Evolutionary conservation across 2,888 invertebrate genomes (phyloP).

Genomic region (Xanthia icteritia): DNA sequence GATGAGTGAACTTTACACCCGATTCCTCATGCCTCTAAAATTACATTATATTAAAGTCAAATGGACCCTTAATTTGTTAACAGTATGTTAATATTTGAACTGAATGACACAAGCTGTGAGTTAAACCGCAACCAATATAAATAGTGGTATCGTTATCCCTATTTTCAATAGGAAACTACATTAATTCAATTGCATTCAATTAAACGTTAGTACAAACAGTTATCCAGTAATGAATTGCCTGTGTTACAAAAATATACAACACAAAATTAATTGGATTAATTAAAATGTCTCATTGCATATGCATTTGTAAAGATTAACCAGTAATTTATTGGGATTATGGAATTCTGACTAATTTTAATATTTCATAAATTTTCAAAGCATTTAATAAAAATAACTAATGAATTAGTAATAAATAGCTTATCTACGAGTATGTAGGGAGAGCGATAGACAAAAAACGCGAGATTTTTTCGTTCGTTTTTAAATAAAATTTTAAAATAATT

Average conservation of each 20-base stretch:
- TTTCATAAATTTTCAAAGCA: background rate
- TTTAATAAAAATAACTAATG: background rate
- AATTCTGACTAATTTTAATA: background rate
- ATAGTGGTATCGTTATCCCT: background rate
- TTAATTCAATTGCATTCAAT: conserved; percentile 31
- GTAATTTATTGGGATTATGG: background rate
- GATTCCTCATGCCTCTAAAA: background rate
- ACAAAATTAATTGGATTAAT: conserved; percentile 13
- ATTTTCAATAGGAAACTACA: conserved; percentile 4
- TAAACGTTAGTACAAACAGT: conserved; percentile 9
- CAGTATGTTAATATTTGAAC: conserved; percentile 1
- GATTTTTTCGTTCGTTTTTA: background rate
- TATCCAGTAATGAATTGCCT: conserved; percentile 16
- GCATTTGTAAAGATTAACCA: background rate
- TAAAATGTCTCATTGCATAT: background rate
- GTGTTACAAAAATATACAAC: conserved; percentile 2
- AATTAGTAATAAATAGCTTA: background rate
- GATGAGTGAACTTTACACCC: no score
- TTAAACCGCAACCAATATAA: conserved; percentile 21
- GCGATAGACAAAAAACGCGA: background rate
- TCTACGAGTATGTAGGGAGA: no score
- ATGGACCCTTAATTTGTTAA: conserved; percentile 1
- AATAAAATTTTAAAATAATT: background rate
- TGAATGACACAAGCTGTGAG: background rate
- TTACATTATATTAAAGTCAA: background rate